These are phyloP conservation scores for Scopus umbretta DNA, from an alignment of 2,113 vertebrate species.

Conservation along the genomic window DNA sequence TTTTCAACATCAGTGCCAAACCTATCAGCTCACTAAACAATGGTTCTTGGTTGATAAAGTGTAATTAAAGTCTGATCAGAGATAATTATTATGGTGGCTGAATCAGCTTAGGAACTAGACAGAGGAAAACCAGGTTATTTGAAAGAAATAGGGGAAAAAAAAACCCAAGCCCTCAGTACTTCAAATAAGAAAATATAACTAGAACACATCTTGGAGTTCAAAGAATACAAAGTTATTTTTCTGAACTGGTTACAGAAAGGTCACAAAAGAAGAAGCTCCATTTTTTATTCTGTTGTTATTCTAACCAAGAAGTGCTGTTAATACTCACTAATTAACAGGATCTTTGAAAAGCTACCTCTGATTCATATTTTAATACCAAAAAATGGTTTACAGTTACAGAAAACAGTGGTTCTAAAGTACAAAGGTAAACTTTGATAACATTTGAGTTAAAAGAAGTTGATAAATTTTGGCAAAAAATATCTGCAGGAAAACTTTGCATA, in stretches of 20 bases:
- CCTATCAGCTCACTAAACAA: neutral
- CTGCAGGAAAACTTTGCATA: neutral
- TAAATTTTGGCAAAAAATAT: neutral
- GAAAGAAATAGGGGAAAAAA: rapidly evolving
- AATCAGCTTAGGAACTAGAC: neutral
- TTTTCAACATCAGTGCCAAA: neutral
- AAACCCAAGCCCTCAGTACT: neutral
- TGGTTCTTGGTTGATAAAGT: neutral
- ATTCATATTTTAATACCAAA: neutral
- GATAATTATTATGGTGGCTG: neutral
- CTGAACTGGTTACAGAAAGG: neutral
- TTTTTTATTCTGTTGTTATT: neutral
- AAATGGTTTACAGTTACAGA: neutral
- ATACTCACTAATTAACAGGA: neutral
- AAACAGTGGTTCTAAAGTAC: neutral
- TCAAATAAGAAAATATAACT: neutral
- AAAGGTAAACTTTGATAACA: neutral
- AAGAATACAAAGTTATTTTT: neutral
- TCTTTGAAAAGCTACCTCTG: neutral
- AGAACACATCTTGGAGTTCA: neutral
- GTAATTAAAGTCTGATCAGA: neutral
- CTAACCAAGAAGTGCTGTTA: neutral
- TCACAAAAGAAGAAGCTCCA: neutral
- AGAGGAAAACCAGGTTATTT: neutral
- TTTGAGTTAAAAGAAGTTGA: neutral